Evolutionary conservation across 2,797 vertebrate species (phyloP).

Genomic region (Tolypeutes matacus): DNA sequence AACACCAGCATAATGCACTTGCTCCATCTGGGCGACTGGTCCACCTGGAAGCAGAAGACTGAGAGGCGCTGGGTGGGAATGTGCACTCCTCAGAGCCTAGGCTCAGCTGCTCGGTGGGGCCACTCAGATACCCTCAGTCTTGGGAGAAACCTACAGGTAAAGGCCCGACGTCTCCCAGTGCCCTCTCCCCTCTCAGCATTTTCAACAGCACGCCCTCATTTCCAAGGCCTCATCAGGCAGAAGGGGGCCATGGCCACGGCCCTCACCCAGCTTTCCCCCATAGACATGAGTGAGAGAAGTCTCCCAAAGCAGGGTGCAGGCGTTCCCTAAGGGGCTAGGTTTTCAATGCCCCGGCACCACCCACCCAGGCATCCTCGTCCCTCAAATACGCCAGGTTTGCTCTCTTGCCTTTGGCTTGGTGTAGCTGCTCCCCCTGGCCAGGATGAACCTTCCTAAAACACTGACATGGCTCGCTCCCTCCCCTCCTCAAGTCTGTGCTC

Average conservation of each 20-base stretch:
- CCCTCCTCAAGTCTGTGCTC: not conserved
- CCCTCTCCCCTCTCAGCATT: not conserved
- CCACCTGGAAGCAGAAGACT: not conserved
- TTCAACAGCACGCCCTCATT: fast-evolving
- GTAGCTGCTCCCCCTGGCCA: not conserved
- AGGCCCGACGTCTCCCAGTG: fast-evolving
- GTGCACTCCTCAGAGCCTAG: not conserved
- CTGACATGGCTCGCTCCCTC: fast-evolving
- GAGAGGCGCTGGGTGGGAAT: not conserved
- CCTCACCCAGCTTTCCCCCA: not conserved
- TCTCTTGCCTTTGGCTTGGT: fast-evolving
- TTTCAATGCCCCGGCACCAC: not conserved
- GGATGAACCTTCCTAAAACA: not conserved
- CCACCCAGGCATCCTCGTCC: not conserved
- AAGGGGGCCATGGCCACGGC: fast-evolving
- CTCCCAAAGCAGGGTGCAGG: not conserved
- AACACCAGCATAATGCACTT: not conserved
- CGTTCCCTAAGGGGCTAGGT: fast-evolving
- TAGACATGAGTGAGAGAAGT: fast-evolving
- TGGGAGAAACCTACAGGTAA: not conserved
- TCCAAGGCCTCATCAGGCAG: not conserved
- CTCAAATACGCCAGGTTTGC: fast-evolving
- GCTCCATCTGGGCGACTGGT: not conserved
- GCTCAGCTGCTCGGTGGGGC: not conserved
- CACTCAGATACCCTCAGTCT: not conserved